Conservation (phyloP, 1,140 invertebrate species). For the Trichonephila inaurata region DNA sequence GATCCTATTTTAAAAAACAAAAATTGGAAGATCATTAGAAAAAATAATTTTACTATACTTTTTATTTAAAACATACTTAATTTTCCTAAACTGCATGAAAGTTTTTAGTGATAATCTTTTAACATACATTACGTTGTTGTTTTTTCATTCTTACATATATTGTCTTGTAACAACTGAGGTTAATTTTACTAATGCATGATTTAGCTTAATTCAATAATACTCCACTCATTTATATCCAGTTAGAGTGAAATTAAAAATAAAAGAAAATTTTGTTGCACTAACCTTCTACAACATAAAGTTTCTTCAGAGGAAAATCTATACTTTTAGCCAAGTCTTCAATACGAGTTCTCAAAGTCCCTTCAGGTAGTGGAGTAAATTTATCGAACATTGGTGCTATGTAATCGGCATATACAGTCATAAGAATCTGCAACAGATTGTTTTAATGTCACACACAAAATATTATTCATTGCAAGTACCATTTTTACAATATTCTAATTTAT, state of each 20-base stretch:
- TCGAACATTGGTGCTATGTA: conserved; percentile 99
- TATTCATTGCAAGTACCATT: neutral
- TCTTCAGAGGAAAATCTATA: conserved; percentile 95
- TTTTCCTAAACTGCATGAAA: too few relatives aligned
- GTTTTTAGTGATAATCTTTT: too few relatives aligned
- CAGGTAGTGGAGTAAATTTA: conserved; percentile 97
- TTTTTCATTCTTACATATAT: too few relatives aligned
- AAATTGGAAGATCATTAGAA: too few relatives aligned
- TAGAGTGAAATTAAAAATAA: too few relatives aligned
- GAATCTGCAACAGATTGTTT: conserved; percentile 83
- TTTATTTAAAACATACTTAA: too few relatives aligned
- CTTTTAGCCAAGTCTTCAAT: conserved; percentile 95
- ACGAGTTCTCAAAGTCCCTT: conserved; percentile 90
- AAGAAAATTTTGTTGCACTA: neutral
- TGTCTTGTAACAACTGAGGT: too few relatives aligned
- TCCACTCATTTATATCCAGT: too few relatives aligned
- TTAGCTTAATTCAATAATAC: too few relatives aligned
- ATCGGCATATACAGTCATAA: conserved; percentile 96
- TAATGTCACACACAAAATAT: neutral
- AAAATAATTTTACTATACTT: too few relatives aligned
- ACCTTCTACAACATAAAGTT: conserved; percentile 98
- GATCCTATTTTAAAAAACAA: conserved; percentile 84
- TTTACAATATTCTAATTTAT: neutral
- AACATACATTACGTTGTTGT: too few relatives aligned
- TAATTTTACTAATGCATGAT: too few relatives aligned